Percentiles rank a stretch among this genome's conserved stretches.
Conservation (phyloP, 1,140 invertebrate species). For the Lordiphosa mommai region DNA sequence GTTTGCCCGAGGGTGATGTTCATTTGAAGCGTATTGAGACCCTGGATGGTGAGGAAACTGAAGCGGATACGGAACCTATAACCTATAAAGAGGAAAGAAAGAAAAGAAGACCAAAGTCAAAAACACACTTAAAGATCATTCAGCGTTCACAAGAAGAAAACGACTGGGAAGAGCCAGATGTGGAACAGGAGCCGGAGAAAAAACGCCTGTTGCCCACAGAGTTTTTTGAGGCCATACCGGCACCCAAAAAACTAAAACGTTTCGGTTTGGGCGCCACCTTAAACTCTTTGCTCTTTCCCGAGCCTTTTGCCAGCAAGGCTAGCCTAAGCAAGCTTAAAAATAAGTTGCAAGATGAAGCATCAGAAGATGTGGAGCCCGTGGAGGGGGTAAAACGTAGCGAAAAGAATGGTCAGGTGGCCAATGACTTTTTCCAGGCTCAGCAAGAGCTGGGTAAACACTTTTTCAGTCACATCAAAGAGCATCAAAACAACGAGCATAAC, state of each 20-base stretch:
- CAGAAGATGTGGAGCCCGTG: constrained; percentile 34
- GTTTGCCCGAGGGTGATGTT: constrained; percentile 67
- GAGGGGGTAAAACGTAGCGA: constrained; percentile 16
- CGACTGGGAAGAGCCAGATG: constrained; percentile 5
- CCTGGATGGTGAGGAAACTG: constrained; percentile 58
- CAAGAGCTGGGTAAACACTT: constrained; percentile 59
- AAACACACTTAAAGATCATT: constrained; percentile 47
- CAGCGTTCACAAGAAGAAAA: constrained; percentile 21
- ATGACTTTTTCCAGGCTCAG: constrained; percentile 60
- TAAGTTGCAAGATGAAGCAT: constrained; percentile 11
- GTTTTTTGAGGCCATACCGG: constrained; percentile 62
- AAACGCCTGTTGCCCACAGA: constrained; percentile 54
- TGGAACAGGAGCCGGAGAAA: constrained; percentile 18
- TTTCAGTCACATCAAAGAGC: constrained; percentile 53
- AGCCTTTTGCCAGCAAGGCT: constrained; percentile 59
- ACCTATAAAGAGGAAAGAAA: no score
- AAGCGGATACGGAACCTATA: constrained; percentile 33
- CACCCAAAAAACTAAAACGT: constrained; percentile 23
- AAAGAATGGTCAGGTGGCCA: constrained; percentile 32
- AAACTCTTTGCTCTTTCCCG: constrained; percentile 64
- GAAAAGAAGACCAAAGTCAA: constrained; percentile 11
- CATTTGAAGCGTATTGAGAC: constrained; percentile 59
- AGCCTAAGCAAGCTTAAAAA: constrained; percentile 20
- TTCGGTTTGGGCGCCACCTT: constrained; percentile 55
- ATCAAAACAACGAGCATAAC: constrained; percentile 30